Evolutionary conservation across 2,113 vertebrate species (phyloP), one percentile per base, ranked within the genome.

Genomic region (Oenanthe oenanthe): DNA sequence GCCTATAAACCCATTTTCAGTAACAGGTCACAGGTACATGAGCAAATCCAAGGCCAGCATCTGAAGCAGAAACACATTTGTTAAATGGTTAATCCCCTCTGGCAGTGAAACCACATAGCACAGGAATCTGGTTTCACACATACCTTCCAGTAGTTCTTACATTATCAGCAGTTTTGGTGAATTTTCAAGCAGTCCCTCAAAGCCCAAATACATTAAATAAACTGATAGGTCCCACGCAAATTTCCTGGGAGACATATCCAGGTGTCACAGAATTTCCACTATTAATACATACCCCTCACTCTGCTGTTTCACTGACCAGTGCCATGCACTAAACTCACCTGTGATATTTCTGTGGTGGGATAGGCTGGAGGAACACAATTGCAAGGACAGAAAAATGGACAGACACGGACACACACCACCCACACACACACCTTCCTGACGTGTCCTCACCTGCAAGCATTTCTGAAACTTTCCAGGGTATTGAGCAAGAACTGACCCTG

Each of bases 381-480:
- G 4, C 45, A 54, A 47, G 24, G 56, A 84, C 51, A 81, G 60
- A 83, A 88, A 38, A 83, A 80, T 10, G 25, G 60, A 72, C 1
- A 5, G 17, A 77, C 17, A 63, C 6, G 4, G 45, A 88, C 28
- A 70, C 22, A 47, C 26, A 71, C 6, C 18, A 62, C 10, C 18
- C 50, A 80, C n/a, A 4, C 4, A 1, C 31, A 16, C 32, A 60
- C 9, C 7, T 17, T 32, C 25, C 10, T 6, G 15, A 38, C 54
- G 61, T 74, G 36, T 48, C 91, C 98, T 97, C 85, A 99, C 99
- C 99, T 99, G 98, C 99, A 99, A 91, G 99, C 98, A 70, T 97
- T 98, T 89, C 98, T 98, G 96, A 99, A 99, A 93, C 98, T 98
- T 79, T 98, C 90, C 92, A 99, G 96, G 9, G 98, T 95, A 75